Evolutionary conservation across 2,888 invertebrate genomes (phyloP).

Genomic region (Drosophila austrosaltans): DNA sequence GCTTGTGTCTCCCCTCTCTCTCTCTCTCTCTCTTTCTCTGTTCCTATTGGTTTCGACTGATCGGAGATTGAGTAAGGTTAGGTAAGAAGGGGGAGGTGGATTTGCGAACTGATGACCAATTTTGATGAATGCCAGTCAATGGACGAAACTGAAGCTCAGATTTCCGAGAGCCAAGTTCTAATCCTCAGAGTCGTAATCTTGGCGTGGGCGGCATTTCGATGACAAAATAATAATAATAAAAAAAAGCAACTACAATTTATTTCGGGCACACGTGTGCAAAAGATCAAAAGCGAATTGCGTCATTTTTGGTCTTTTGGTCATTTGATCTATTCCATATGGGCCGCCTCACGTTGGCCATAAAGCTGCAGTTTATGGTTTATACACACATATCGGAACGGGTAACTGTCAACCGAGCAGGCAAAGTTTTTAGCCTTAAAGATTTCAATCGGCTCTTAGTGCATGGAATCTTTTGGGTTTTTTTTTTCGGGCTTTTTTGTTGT

Average conservation of each 20-base stretch:
- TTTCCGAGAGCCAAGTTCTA: constrained; percentile 51
- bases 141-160: constrained; percentile 55
- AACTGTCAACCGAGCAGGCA: constrained; percentile 46
- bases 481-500: neutral
- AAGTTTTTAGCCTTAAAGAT: constrained; percentile 58
- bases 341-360: constrained; percentile 57
- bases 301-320: constrained; percentile 42
- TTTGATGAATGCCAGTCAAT: constrained; percentile 68
- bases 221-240: constrained; percentile 55
- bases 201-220: constrained; percentile 62
- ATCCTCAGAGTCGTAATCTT: constrained; percentile 24
- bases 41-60: constrained; percentile 47
- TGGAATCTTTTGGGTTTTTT: constrained; percentile 12
- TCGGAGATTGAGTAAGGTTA: constrained; percentile 66
- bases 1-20: constrained; percentile 31
- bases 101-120: constrained; percentile 23
- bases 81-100: constrained; percentile 28
- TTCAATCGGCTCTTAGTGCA: constrained; percentile 42
- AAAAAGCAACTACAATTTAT: constrained; percentile 12
- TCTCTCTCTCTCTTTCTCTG: too few relatives aligned
- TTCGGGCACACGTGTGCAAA: constrained; percentile 54
- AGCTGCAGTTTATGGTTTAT: constrained; percentile 62
- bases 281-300: constrained; percentile 38
- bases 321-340: constrained; percentile 45
- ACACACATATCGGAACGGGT: constrained; percentile 46